Conservation (phyloP, 2,113 vertebrate species). For the Antennarius striatus region DNA sequence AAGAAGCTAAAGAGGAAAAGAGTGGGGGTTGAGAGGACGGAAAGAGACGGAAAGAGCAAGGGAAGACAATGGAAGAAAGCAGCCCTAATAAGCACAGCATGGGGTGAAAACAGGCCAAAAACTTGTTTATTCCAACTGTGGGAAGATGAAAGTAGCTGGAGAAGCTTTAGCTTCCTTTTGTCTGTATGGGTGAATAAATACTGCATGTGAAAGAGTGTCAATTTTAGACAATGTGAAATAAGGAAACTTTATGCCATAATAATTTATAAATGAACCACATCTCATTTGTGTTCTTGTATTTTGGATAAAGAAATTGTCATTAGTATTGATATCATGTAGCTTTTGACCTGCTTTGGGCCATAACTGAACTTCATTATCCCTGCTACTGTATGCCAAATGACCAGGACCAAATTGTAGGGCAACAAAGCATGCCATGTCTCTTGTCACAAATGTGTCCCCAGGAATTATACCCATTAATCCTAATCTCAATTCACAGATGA, state of each 20-base stretch:
- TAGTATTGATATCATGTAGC: neutral
- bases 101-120: conserved; percentile 54
- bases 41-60: conserved; percentile 13
- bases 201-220: conserved; percentile 3
- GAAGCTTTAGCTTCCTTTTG: conserved; percentile 9
- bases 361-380: neutral
- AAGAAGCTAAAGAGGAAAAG: conserved; percentile 12
- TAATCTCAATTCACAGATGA: conserved; percentile 44
- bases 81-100: conserved; percentile 37
- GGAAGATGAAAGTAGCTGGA: conserved; percentile 59
- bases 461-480: conserved; percentile 49
- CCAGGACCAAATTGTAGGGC: conserved; percentile 12
- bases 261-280: conserved; percentile 19
- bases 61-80: conserved; percentile 15
- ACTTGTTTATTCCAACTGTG: conserved; percentile 45
- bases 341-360: neutral
- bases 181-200: conserved; percentile 24
- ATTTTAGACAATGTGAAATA: conserved; percentile 10
- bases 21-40: neutral
- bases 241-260: conserved; percentile 10
- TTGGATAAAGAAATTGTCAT: conserved; percentile 3
- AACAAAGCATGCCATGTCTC: conserved; percentile 41
- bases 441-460: conserved; percentile 51
- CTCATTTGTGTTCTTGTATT: conserved; percentile 1
- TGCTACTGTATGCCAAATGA: neutral